phyloP scores from a whole-genome alignment of 2,888 invertebrate genomes.

The Cheilosia pagana region DNA sequence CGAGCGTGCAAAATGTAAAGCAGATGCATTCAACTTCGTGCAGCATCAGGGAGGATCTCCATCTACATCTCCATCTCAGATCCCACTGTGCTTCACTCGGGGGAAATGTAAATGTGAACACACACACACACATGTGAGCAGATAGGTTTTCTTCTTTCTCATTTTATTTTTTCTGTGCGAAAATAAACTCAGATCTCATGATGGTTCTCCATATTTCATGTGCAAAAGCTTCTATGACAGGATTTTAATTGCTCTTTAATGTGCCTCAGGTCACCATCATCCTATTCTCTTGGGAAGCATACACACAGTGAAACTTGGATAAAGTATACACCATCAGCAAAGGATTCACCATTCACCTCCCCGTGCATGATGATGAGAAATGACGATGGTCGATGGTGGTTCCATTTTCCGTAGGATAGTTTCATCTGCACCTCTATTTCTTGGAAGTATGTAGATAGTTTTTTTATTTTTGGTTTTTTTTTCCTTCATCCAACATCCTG shows the following conservation, averaged over 20 bases:
- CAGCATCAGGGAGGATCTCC: constrained; percentile 47
- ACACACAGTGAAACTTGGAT: constrained; percentile 41
- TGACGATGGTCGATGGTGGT: constrained; percentile 48
- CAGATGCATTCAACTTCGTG: constrained; percentile 63
- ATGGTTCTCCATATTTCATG: constrained; percentile 74
- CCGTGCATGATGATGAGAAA: constrained; percentile 47
- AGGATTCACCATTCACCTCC: constrained; percentile 22
- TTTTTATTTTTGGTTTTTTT: constrained; percentile 2
- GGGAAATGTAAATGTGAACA: constrained; percentile 49
- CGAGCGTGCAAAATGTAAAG: constrained; percentile 65
- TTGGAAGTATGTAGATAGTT: constrained; percentile 6
- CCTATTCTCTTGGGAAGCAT: constrained; percentile 40
- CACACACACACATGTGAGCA: constrained; percentile 20
- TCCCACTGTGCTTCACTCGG: constrained; percentile 29
- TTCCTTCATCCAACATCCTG: neutral
- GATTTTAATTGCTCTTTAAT: constrained; percentile 75
- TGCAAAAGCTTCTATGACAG: constrained; percentile 74
- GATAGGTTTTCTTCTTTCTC: neutral
- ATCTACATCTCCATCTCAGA: constrained; percentile 60
- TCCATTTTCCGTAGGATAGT: neutral
- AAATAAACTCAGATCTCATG: constrained; percentile 67
- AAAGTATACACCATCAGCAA: constrained; percentile 60
- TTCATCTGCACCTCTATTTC: constrained; percentile 37
- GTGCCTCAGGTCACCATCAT: constrained; percentile 72
- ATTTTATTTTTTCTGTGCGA: constrained; percentile 20